Evolutionary conservation across 2,113 vertebrate species (phyloP).

Genomic region (Mastomys natalensis): DNA sequence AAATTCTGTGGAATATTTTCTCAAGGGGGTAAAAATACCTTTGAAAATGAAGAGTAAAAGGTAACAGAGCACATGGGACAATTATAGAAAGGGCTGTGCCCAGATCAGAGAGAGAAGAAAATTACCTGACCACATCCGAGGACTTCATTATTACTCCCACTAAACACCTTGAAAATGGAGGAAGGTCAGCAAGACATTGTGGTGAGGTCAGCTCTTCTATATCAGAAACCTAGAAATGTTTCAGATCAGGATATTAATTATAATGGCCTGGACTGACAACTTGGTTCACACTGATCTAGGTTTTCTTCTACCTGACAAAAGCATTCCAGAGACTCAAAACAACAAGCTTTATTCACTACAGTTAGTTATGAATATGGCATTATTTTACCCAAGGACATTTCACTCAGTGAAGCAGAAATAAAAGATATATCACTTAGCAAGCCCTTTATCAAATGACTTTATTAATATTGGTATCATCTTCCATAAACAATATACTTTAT

Average conservation of each 20-base stretch:
- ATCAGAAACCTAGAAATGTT: slow-evolving; percentile 81
- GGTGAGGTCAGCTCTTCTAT: slow-evolving; percentile 86
- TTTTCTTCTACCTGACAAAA: slow-evolving; percentile 18
- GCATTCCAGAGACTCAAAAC: slow-evolving; percentile 10
- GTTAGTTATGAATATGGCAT: neutral
- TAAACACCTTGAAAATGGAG: slow-evolving; percentile 91
- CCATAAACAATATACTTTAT: neutral
- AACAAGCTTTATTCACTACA: neutral
- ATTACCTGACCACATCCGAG: slow-evolving; percentile 89
- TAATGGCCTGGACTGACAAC: neutral
- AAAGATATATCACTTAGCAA: neutral
- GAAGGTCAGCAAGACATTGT: slow-evolving; percentile 89
- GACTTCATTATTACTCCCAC: slow-evolving; percentile 90
- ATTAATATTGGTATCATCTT: neutral
- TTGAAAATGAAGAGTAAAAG: neutral
- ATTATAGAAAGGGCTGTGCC: neutral
- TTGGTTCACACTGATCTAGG: neutral
- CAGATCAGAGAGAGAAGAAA: neutral
- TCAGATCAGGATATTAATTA: slow-evolving; percentile 31
- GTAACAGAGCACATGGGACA: neutral
- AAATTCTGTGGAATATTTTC: neutral
- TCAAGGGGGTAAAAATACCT: neutral
- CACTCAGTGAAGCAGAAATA: neutral
- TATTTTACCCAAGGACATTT: neutral
- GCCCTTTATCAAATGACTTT: neutral